A percentile compares a stretch with the other conserved stretches of the same genome.
phyloP scores from a whole-genome alignment of 2,797 vertebrate genomes.

The Esox lucius region DNA sequence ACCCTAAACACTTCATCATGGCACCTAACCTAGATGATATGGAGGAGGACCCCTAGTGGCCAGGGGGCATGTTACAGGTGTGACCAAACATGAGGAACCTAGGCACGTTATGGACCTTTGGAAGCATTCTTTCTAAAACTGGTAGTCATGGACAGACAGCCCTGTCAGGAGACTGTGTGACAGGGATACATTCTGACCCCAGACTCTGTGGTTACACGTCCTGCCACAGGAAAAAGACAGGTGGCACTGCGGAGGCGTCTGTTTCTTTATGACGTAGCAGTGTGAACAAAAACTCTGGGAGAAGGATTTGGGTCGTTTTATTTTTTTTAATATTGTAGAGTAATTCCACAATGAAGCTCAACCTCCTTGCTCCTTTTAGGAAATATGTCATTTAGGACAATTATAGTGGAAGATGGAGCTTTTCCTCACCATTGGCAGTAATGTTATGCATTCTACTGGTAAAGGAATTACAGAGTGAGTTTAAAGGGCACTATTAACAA shows the following conservation, averaged over 20 bases:
- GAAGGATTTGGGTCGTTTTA: constrained; percentile 24
- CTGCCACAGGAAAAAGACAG: constrained; percentile 36
- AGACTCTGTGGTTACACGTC: constrained; percentile 37
- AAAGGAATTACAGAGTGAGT: constrained; percentile 41
- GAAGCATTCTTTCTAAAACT: constrained; percentile 50
- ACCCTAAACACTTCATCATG: constrained; percentile 98
- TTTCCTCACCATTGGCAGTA: constrained; percentile 16
- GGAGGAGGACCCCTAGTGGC: constrained; percentile 93
- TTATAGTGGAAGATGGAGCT: constrained; percentile 14
- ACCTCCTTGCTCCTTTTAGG: constrained; percentile 29
- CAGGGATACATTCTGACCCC: constrained; percentile 26
- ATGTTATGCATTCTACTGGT: constrained; percentile 49
- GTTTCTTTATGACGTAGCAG: constrained; percentile 14
- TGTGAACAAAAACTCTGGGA: constrained; percentile 40
- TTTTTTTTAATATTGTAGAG: constrained; percentile 49
- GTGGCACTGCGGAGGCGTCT: constrained; percentile 36
- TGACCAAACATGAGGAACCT: constrained; percentile 42
- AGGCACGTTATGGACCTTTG: constrained; percentile 41
- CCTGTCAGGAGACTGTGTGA: constrained; percentile 4
- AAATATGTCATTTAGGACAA: constrained; percentile 38
- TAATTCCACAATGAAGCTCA: constrained; percentile 56
- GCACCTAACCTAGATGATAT: constrained; percentile 97
- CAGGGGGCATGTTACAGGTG: constrained; percentile 20
- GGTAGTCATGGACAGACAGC: constrained; percentile 53
- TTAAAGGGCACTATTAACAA: constrained; percentile 70